Conservation (phyloP, 2,888 invertebrate genomes). For the Agrochola lychnidis region DNA sequence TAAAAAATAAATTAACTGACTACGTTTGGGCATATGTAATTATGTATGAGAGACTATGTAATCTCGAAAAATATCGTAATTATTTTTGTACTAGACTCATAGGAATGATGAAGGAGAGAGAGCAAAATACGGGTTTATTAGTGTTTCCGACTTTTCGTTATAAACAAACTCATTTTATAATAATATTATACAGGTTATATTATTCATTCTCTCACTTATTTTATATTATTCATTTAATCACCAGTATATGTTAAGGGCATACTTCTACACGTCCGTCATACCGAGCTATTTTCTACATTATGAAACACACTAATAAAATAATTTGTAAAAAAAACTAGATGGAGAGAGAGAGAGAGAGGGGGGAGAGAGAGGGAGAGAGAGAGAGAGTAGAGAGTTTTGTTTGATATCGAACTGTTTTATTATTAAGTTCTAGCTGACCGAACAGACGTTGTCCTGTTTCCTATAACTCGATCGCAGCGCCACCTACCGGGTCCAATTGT, state of each 20-base stretch:
- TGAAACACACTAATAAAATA: not conserved
- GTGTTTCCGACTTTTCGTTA: not conserved
- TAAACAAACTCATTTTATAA: no score
- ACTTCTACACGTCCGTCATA: not conserved
- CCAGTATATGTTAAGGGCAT: not conserved
- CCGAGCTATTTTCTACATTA: not conserved
- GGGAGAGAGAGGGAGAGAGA: no score
- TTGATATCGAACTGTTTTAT: not conserved
- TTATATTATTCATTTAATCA: not conserved
- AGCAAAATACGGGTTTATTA: conserved; percentile 29
- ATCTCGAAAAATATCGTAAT: not conserved
- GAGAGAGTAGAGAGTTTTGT: no score
- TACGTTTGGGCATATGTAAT: no score
- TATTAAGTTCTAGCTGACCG: no score
- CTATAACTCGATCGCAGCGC: no score
- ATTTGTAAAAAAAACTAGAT: not conserved
- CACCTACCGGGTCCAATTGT: no score
- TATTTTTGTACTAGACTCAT: not conserved
- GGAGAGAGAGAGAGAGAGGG: no score
- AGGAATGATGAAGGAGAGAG: conserved; percentile 4
- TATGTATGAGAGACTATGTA: not conserved
- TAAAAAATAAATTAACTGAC: not conserved
- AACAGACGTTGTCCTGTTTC: no score
- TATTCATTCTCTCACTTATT: no score
- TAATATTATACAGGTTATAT: not conserved